Conservation (phyloP, 2,888 invertebrate species). For the Catocala fraxini region DNA sequence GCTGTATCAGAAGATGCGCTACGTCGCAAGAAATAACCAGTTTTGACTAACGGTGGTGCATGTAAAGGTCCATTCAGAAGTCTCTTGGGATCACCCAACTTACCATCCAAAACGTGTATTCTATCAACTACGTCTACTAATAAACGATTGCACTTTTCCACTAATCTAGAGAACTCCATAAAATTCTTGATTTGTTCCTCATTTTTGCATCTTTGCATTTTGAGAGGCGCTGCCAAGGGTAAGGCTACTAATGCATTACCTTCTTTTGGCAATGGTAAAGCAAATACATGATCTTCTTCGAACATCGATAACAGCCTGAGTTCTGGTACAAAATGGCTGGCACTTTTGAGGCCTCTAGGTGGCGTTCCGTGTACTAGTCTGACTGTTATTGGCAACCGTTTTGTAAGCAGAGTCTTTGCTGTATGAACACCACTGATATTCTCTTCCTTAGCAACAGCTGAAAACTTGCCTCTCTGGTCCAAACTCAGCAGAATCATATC, state of each 20-base stretch:
- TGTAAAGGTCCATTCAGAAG: conserved; percentile 78
- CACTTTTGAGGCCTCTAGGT: conserved; percentile 94
- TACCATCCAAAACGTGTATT: conserved; percentile 93
- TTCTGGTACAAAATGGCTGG: conserved; percentile 94
- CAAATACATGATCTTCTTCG: conserved; percentile 95
- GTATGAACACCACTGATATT: conserved; percentile 98
- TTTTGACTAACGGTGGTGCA: conserved; percentile 84
- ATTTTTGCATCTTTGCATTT: conserved; percentile 94
- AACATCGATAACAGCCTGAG: conserved; percentile 93
- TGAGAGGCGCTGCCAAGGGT: conserved; percentile 95
- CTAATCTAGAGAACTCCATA: conserved; percentile 92
- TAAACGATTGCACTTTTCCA: conserved; percentile 92
- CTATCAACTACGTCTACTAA: conserved; percentile 93
- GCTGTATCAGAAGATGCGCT: conserved; percentile 93
- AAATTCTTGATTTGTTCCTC: conserved; percentile 92
- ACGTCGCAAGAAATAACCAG: conserved; percentile 91
- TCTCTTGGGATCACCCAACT: conserved; percentile 90
- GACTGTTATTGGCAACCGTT: conserved; percentile 97
- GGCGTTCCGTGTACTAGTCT: conserved; percentile 96
- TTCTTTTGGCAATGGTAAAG: conserved; percentile 94
- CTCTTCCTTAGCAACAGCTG: conserved; percentile 96
- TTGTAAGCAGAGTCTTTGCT: conserved; percentile 94
- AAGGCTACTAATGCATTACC: conserved; percentile 93
- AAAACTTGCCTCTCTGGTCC: conserved; percentile 97
- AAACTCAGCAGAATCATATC: conserved; percentile 94